These are phyloP conservation scores for Venustoraphidia nigricollis DNA, from an alignment of 2,888 invertebrate genomes.

Conservation along the genomic window DNA sequence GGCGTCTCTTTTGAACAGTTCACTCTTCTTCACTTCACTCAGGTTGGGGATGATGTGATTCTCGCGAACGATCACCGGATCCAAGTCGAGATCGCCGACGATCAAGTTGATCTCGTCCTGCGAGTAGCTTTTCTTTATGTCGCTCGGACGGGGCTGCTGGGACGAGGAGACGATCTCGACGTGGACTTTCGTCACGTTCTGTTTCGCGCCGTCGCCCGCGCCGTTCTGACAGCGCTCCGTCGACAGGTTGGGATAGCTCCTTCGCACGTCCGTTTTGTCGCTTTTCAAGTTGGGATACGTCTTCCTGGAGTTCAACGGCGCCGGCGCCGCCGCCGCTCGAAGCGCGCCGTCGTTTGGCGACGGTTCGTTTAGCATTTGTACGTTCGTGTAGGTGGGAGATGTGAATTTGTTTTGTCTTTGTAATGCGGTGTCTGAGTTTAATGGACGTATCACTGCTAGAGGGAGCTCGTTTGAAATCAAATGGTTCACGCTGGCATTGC, in stretches of 20 bases:
- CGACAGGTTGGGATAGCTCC: too few species aligned
- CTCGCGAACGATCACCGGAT: slow-evolving; percentile 28
- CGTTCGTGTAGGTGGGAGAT: too few species aligned
- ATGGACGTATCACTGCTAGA: slow-evolving; percentile 26
- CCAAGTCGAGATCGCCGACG: slow-evolving; percentile 40
- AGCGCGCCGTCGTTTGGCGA: background rate
- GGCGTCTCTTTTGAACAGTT: slow-evolving; percentile 20
- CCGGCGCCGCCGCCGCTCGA: too few species aligned
- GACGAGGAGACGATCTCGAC: slow-evolving; percentile 7
- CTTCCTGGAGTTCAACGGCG: background rate
- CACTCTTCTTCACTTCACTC: slow-evolving; percentile 12
- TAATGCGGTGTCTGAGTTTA: background rate
- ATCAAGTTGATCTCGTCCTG: slow-evolving; percentile 21
- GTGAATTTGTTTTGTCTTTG: too few species aligned
- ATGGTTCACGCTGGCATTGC: slow-evolving; percentile 47
- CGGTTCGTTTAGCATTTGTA: background rate
- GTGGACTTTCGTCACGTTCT: slow-evolving; percentile 9
- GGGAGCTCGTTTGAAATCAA: slow-evolving; percentile 48
- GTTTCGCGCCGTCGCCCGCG: background rate
- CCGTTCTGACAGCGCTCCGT: slow-evolving; percentile 18
- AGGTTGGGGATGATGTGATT: slow-evolving; percentile 20
- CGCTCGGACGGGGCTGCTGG: slow-evolving; percentile 4
- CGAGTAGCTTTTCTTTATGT: slow-evolving; percentile 11
- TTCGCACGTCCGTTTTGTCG: too few species aligned
- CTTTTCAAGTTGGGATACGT: too few species aligned